Evolutionary conservation across 2,888 invertebrate species (phyloP).

Genomic region (Tridacna crocea): DNA sequence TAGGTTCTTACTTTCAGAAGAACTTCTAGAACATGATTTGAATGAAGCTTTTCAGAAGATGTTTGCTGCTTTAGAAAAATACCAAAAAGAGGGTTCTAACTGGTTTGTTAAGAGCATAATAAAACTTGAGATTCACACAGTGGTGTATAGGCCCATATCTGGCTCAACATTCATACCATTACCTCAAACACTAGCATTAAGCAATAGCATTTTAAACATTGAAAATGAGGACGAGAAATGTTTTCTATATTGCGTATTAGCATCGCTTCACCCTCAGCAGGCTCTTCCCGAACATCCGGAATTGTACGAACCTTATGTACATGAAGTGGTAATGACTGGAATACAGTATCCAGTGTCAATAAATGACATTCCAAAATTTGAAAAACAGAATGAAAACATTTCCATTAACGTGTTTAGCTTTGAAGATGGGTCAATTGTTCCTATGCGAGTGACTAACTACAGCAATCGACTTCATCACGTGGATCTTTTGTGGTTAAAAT

Average conservation of each 20-base stretch:
- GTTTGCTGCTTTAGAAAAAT: slow-evolving; percentile 47
- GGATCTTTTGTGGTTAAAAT: slow-evolving; percentile 49
- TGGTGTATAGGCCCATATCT: slow-evolving; percentile 44
- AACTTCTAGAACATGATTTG: slow-evolving; percentile 30
- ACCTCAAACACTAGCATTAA: slow-evolving; percentile 23
- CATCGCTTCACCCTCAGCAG: slow-evolving; percentile 38
- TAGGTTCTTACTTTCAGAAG: slow-evolving; percentile 1
- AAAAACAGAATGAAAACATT: slow-evolving; percentile 40
- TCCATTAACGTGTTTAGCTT: slow-evolving; percentile 55
- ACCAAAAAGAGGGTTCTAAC: slow-evolving; percentile 33
- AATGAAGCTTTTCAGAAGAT: slow-evolving; percentile 49
- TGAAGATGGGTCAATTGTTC: slow-evolving; percentile 45
- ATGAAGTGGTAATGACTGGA: slow-evolving; percentile 40
- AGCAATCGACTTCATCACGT: slow-evolving; percentile 39
- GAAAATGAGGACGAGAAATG: slow-evolving; percentile 50
- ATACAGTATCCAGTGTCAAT: slow-evolving; percentile 46
- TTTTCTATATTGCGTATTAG: slow-evolving; percentile 48
- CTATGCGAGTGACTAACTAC: slow-evolving; percentile 44
- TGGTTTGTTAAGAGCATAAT: slow-evolving; percentile 51
- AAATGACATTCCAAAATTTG: slow-evolving; percentile 34
- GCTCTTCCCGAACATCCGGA: slow-evolving; percentile 27
- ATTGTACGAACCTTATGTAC: slow-evolving; percentile 35
- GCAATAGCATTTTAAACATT: slow-evolving; percentile 44
- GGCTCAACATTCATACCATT: slow-evolving; percentile 48
- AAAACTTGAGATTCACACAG: slow-evolving; percentile 43